A percentile compares a stretch with the other conserved stretches of the same genome.
Evolutionary conservation across 1,140 invertebrate genomes (phyloP).

Genomic region (Homarus americanus): DNA sequence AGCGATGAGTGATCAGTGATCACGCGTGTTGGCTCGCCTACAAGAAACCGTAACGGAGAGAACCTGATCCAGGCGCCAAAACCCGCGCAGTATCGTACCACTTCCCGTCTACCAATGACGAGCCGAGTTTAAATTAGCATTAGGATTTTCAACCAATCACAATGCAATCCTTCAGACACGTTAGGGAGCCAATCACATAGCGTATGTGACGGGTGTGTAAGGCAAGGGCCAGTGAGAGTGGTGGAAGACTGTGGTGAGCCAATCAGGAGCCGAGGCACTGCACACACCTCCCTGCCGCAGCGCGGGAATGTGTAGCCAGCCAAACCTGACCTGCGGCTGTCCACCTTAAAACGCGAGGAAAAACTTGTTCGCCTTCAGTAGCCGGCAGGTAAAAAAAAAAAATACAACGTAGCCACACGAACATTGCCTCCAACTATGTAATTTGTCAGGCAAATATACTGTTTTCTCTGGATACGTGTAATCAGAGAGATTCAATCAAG

Average conservation of each 20-base stretch:
- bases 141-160: conserved; percentile 8
- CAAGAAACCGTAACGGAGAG: conserved; percentile 3
- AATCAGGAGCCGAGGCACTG: neutral
- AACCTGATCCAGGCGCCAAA: conserved; percentile 57
- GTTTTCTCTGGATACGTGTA: neutral
- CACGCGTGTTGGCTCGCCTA: neutral
- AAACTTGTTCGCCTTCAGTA: neutral
- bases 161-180: neutral
- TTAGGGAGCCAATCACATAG: conserved; percentile 15
- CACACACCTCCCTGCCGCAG: neutral
- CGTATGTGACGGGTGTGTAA: conserved; percentile 30
- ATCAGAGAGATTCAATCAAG: neutral
- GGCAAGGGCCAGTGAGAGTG: neutral
- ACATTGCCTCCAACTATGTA: neutral
- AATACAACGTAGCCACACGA: neutral
- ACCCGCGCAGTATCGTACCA: conserved; percentile 25
- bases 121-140: conserved; percentile 14
- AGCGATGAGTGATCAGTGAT: neutral
- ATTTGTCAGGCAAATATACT: conserved; percentile 4
- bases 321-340: neutral
- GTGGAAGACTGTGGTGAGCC: neutral
- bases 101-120: conserved; percentile 21
- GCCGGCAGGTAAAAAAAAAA: neutral
- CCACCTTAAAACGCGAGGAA: neutral
- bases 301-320: neutral